Percentiles rank a stretch among this genome's conserved stretches.
Evolutionary conservation across 92 coral and sea anemone genomes (phyloP).

Genomic region (Epizoanthus rinbou): DNA sequence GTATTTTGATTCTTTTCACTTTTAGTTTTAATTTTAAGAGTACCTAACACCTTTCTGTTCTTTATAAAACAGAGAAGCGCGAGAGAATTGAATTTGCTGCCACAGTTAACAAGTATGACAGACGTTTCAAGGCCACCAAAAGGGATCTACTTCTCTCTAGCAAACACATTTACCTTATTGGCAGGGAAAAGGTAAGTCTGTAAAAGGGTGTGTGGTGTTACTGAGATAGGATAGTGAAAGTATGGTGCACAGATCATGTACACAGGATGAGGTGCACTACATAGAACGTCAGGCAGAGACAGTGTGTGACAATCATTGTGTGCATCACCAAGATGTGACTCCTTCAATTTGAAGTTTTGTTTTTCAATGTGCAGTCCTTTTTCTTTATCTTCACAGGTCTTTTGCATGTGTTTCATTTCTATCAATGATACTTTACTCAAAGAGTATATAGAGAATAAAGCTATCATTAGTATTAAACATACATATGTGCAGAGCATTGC

Average conservation of each 20-base stretch:
- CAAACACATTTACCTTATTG: conserved; percentile 96
- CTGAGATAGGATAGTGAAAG: background rate
- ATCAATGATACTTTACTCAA: no score
- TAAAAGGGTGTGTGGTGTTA: background rate
- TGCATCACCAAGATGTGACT: background rate
- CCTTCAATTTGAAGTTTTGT: background rate
- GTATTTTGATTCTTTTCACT: background rate
- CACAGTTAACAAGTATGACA: conserved; percentile 93
- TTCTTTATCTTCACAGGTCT: no score
- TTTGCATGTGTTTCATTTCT: no score
- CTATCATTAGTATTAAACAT: no score
- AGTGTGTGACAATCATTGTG: no score
- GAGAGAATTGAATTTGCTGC: conserved; percentile 98
- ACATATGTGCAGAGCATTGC: no score
- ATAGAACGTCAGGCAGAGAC: background rate
- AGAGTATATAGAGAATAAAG: no score
- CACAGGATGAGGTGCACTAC: background rate
- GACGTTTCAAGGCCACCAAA: conserved; percentile 96
- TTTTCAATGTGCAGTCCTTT: no score
- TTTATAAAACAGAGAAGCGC: conserved; percentile 77
- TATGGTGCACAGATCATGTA: background rate
- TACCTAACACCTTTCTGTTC: background rate
- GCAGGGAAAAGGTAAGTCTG: conserved; percentile 84
- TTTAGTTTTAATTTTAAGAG: background rate
- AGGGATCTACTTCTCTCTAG: conserved; percentile 92